Evolutionary conservation across 2,113 vertebrate genomes (phyloP), one percentile per base, ranked within the genome.

Genomic region (Ophiodon elongatus): DNA sequence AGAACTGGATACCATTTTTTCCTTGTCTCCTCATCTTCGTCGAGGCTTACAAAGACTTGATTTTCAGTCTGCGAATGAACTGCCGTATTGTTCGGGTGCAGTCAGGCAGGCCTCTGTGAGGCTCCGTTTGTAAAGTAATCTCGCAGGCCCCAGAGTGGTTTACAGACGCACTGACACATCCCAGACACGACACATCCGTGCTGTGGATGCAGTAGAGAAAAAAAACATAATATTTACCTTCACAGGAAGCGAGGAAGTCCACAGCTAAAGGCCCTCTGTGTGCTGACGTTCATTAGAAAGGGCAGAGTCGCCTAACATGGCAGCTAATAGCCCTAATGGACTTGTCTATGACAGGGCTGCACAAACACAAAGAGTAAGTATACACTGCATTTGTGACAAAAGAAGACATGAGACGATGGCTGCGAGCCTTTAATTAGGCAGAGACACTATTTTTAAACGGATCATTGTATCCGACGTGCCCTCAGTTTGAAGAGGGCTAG

Each of bases 61-160:
- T 92, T 92, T 83, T 83, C 39, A 59, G 54, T 88, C 76, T 11
- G 0, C 21, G 88, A 90, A 94, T 94, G 84, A 95, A 93, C 72
- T 31, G 57, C 73, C 65, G 60, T 89, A 93, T 94, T 95, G 94
- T 94, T 90, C 88, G 73, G 75, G 79, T 54, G 86, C 89, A 88
- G 67, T 89, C 71, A 86, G 64, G 78, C 88, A 60, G 83, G 27
- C 37, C n/a, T 88, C 67, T 69, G 85, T 81, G 72, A 71, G 80
- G 62, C 73, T 91, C 80, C 17, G 50, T 86, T 83, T 88, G 90
- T 86, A 84, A 88, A 89, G 88, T 67, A 84, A 90, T 89, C 79
- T 82, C 6, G 19, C 35, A 23, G 83, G 63, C 73, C 33, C 7
- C 54, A 9, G 64, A 81, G 85, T 50, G 75, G 80, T 81, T 74